These are phyloP conservation scores for Acanthisitta chloris DNA, from an alignment of 2,113 vertebrate species.

Conservation along the genomic window DNA sequence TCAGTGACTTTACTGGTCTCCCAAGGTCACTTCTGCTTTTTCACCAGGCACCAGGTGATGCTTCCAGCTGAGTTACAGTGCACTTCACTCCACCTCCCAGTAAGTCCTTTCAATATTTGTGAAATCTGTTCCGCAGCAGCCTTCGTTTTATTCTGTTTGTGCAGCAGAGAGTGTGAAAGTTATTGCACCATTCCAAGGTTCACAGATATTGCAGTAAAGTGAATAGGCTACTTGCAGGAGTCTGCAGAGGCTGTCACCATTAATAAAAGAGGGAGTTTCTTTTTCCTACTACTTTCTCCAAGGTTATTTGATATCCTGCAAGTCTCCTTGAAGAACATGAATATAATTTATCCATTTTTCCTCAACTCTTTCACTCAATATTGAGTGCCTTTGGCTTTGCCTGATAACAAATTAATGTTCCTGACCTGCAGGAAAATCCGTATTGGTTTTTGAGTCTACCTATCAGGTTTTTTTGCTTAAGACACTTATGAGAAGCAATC, in stretches of 20 bases:
- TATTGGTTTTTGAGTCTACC: no score
- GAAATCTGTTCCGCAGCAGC: background rate
- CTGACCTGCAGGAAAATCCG: background rate
- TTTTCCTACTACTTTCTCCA: background rate
- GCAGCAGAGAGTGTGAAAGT: background rate
- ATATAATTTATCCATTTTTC: background rate
- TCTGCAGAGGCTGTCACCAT: background rate
- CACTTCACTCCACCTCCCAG: background rate
- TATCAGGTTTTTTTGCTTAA: background rate
- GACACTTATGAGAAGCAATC: background rate
- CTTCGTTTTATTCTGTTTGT: background rate
- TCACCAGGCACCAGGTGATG: background rate
- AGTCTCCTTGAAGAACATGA: background rate
- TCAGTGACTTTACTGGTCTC: accelerated
- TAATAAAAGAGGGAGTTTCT: background rate
- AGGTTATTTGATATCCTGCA: background rate
- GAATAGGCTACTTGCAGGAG: background rate
- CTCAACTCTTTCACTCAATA: background rate
- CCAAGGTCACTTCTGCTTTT: background rate
- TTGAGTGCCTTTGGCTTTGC: background rate
- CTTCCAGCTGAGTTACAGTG: background rate
- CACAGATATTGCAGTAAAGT: background rate
- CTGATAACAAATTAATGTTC: background rate
- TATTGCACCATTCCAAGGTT: background rate
- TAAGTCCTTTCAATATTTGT: background rate